These are phyloP conservation scores for Polymixis lichenea DNA, from an alignment of 2,888 invertebrate species.

Conservation along the genomic window DNA sequence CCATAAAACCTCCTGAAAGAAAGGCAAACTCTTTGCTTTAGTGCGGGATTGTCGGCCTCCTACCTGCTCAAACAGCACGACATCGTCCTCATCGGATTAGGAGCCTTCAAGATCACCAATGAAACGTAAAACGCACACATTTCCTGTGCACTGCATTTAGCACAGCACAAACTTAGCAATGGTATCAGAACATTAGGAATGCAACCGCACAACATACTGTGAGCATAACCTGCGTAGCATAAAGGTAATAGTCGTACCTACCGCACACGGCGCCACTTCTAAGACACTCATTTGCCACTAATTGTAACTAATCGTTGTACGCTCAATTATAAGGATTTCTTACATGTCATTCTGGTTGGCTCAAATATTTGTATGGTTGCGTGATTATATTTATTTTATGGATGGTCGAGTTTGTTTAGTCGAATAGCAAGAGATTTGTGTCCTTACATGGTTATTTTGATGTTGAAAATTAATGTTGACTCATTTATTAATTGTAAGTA, in stretches of 20 bases:
- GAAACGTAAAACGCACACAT: conserved; percentile 4
- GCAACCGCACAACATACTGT: conserved; percentile 17
- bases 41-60: background rate
- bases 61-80: background rate
- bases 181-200: conserved; percentile 34
- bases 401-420: conserved; percentile 21
- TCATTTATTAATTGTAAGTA: background rate
- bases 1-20: background rate
- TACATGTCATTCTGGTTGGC: conserved; percentile 18
- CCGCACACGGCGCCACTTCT: conserved; percentile 77
- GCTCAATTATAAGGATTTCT: conserved; percentile 60
- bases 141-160: conserved; percentile 5
- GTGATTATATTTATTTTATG: conserved; percentile 23
- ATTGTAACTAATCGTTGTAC: conserved; percentile 77
- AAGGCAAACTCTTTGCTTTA: background rate
- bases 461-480: background rate
- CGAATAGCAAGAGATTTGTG: background rate
- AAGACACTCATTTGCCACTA: conserved; percentile 73
- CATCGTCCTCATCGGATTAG: background rate
- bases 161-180: conserved; percentile 33
- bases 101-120: background rate
- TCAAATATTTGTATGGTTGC: conserved; percentile 28
- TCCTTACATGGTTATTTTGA: background rate
- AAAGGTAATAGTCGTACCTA: conserved; percentile 62
- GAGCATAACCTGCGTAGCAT: conserved; percentile 29